A percentile compares a stretch with the other conserved stretches of the same genome.
phyloP scores from a whole-genome alignment of 2,888 invertebrate species.

The Cotesia congregata region DNA sequence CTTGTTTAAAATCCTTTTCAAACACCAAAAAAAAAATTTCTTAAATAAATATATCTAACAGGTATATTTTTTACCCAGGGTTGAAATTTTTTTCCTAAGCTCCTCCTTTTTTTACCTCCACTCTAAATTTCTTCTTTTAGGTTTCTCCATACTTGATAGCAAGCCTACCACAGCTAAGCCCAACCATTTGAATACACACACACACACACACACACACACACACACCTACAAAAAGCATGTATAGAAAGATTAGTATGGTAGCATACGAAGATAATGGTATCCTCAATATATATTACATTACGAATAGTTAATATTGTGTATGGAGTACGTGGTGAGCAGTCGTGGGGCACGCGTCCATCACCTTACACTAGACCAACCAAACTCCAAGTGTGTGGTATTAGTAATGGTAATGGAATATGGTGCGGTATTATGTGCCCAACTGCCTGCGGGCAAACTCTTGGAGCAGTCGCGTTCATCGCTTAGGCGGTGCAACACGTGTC shows the following conservation, averaged over 20 bases:
- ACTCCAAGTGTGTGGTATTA: conserved; percentile 30
- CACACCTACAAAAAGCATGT: not conserved
- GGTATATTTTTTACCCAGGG: not conserved
- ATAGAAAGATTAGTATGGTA: not conserved
- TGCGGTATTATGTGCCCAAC: conserved; percentile 42
- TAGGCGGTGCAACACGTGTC: conserved; percentile 53
- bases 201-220: not conserved
- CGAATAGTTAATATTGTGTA: too few species aligned
- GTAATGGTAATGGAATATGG: not conserved
- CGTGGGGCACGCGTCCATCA: conserved; percentile 47
- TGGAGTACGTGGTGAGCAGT: conserved; percentile 16
- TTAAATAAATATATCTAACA: not conserved
- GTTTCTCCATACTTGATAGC: not conserved
- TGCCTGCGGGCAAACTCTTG: conserved; percentile 39
- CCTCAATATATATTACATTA: not conserved
- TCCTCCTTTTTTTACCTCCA: not conserved
- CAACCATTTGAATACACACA: not conserved
- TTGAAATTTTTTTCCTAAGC: not conserved
- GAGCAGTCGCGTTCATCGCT: conserved; percentile 62
- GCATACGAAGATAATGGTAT: not conserved
- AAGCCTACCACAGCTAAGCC: too few species aligned
- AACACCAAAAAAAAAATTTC: not conserved
- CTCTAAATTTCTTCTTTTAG: not conserved
- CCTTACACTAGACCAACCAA: conserved; percentile 37
- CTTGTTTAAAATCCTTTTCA: not conserved